Percentiles rank a stretch among this genome's conserved stretches.
Conservation (phyloP, 2,888 invertebrate genomes). For the Alsophila aescularia region DNA sequence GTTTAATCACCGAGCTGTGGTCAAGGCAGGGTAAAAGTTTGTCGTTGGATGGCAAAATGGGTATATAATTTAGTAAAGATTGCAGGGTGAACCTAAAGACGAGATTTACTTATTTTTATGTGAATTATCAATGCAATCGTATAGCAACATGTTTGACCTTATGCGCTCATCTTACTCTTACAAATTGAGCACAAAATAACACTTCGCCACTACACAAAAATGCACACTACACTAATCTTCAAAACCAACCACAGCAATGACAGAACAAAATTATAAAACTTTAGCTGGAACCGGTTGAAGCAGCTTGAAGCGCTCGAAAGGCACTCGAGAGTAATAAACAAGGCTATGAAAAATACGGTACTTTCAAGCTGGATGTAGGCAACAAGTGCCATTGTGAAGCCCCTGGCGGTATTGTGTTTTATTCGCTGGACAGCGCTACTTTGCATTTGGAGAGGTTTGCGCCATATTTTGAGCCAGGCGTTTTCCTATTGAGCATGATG, state of each 20-base stretch:
- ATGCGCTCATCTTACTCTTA: too few species aligned
- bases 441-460: constrained; percentile 9
- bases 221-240: neutral
- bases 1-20: too few species aligned
- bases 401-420: constrained; percentile 7
- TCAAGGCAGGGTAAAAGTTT: too few species aligned
- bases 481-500: neutral
- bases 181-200: too few species aligned
- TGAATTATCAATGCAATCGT: too few species aligned
- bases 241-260: neutral
- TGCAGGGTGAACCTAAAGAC: too few species aligned
- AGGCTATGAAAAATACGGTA: constrained; percentile 36
- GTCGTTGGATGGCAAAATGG: too few species aligned
- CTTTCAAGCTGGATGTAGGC: constrained; percentile 18
- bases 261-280: constrained; percentile 15
- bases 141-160: too few species aligned
- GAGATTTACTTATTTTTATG: too few species aligned
- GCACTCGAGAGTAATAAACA: constrained; percentile 33
- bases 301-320: constrained; percentile 18
- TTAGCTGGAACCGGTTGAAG: constrained; percentile 2
- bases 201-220: neutral
- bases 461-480: constrained; percentile 8
- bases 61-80: too few species aligned
- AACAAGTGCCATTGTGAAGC: constrained; percentile 40
- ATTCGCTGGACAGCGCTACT: constrained; percentile 10